phyloP scores from a whole-genome alignment of 2,797 vertebrate genomes.

The Schizopygopsis pylzovi region DNA sequence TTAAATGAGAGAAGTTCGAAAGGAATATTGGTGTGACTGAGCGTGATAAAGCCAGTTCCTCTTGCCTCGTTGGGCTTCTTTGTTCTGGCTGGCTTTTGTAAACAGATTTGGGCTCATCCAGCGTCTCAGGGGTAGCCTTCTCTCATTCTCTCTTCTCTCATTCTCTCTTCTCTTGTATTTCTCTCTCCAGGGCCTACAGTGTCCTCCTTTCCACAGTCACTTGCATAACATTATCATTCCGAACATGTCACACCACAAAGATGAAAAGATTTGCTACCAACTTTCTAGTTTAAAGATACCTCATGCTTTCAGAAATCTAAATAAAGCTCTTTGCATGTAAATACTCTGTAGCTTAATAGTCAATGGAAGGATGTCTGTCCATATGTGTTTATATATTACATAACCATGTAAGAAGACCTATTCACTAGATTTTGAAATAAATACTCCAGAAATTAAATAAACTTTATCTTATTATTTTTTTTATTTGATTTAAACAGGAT shows the following conservation, averaged over 20 bases:
- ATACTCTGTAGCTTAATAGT: background rate
- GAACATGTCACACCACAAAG: slow-evolving; percentile 14
- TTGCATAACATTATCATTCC: slow-evolving; percentile 31
- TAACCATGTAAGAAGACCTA: background rate
- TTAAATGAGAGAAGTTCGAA: slow-evolving; percentile 8
- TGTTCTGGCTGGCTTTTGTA: slow-evolving; percentile 46
- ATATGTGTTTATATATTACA: background rate
- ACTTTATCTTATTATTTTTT: background rate
- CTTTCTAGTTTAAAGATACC: background rate
- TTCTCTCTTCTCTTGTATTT: slow-evolving; percentile 32
- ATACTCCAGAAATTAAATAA: background rate
- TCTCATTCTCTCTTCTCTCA: slow-evolving; percentile 16
- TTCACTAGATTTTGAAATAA: background rate
- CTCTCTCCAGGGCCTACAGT: slow-evolving; percentile 30
- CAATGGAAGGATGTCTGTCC: background rate
- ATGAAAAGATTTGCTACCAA: slow-evolving; percentile 1
- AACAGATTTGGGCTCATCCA: slow-evolving; percentile 45
- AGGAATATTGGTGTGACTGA: background rate
- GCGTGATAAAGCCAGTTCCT: background rate
- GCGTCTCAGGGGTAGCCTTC: slow-evolving; percentile 38
- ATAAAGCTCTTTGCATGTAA: slow-evolving; percentile 9
- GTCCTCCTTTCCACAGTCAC: slow-evolving; percentile 49
- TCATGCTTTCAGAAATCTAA: background rate
- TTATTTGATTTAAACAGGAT: background rate
- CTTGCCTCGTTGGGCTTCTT: slow-evolving; percentile 23